A percentile compares a stretch with the other conserved stretches of the same genome.
These are phyloP conservation scores for Dinoponera quadriceps DNA, from an alignment of 1,140 invertebrate species.

Conservation along the genomic window DNA sequence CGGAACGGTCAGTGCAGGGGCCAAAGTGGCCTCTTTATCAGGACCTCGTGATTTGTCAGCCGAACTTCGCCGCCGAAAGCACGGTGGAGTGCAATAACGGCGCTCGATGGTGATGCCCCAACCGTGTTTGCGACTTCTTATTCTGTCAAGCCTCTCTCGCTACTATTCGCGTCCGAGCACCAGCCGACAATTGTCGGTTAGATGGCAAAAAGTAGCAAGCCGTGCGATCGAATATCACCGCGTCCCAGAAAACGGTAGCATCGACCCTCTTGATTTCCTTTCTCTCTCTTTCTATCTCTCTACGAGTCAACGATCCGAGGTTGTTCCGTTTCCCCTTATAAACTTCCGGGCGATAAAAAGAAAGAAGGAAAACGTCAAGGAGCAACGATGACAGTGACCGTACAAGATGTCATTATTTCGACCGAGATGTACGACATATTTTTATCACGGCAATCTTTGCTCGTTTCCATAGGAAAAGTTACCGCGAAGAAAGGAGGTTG, in stretches of 20 bases:
- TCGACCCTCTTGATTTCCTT: not conserved
- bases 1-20: constrained; percentile 6
- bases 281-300: too few relatives aligned
- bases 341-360: not conserved
- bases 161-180: not conserved
- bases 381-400: not conserved
- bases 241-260: not conserved
- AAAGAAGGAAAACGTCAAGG: not conserved
- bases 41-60: constrained; percentile 41
- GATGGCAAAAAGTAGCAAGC: not conserved
- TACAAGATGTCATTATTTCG: not conserved
- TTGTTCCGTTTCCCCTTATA: not conserved
- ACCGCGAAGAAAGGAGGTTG: too few relatives aligned
- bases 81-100: constrained; percentile 17
- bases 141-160: not conserved
- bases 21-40: constrained; percentile 45
- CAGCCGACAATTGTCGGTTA: not conserved
- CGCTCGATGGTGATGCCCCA: not conserved
- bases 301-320: too few relatives aligned
- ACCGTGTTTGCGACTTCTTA: constrained; percentile 31
- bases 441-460: not conserved
- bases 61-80: constrained; percentile 21
- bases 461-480: too few relatives aligned
- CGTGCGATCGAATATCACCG: not conserved
- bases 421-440: not conserved